phyloP scores from a whole-genome alignment of 2,888 invertebrate genomes.

The Cheilosia scutellata region DNA sequence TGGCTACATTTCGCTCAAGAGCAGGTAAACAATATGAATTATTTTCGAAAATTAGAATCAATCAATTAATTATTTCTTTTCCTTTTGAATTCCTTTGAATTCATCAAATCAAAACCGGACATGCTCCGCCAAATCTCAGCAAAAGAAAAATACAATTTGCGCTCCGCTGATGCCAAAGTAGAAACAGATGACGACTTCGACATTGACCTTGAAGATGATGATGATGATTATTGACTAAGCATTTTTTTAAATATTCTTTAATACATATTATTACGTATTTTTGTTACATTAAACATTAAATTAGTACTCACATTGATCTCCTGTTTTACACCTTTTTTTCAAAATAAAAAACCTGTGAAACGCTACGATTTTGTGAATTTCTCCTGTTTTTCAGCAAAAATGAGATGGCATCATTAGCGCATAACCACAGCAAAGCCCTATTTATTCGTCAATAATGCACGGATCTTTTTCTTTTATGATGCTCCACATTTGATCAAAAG shows the following conservation, averaged over 20 bases:
- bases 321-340: slow-evolving; percentile 1
- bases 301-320: background rate
- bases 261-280: too few species aligned
- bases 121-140: slow-evolving; percentile 3
- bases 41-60: slow-evolving; percentile 4
- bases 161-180: slow-evolving; percentile 3
- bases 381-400: too few species aligned
- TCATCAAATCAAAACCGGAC: background rate
- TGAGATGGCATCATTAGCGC: slow-evolving; percentile 1
- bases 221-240: slow-evolving; percentile 6
- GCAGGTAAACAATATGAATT: slow-evolving; percentile 11
- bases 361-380: background rate
- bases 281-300: slow-evolving; percentile 1
- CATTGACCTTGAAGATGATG: background rate
- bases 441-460: too few species aligned
- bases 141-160: slow-evolving; percentile 5
- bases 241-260: background rate
- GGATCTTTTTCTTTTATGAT: too few species aligned
- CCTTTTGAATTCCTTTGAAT: background rate
- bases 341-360: slow-evolving; percentile 2
- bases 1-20: slow-evolving; percentile 20
- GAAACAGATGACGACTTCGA: slow-evolving; percentile 4
- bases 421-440: too few species aligned
- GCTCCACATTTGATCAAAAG: too few species aligned
- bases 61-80: slow-evolving; percentile 1